Conservation (phyloP, 2,888 invertebrate species). For the Drosophila falleni region DNA sequence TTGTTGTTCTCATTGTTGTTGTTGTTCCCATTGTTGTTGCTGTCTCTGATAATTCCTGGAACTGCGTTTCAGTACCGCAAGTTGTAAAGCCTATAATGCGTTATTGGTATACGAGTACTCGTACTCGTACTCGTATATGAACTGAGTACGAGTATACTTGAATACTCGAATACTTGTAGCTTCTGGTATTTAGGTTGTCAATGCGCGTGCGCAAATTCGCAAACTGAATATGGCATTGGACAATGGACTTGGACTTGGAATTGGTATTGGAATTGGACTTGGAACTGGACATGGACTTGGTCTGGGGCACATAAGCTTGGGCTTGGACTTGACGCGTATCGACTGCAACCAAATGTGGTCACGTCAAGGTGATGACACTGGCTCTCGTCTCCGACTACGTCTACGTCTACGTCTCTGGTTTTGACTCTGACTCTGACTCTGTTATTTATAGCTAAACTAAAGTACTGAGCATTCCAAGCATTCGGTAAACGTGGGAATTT, state of each 20-base stretch:
- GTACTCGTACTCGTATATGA: neutral
- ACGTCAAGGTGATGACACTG: constrained; percentile 49
- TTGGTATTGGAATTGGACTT: constrained; percentile 11
- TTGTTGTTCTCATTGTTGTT: constrained; percentile 5
- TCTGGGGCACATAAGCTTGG: constrained; percentile 8
- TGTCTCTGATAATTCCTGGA: constrained; percentile 63
- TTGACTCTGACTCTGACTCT: constrained; percentile 6
- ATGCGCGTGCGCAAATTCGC: constrained; percentile 73
- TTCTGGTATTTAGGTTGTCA: constrained; percentile 74
- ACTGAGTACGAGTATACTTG: neutral
- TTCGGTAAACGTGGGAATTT: constrained; percentile 45
- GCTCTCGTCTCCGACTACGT: neutral
- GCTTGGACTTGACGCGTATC: constrained; percentile 13
- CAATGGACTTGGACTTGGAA: constrained; percentile 33
- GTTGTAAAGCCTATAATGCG: constrained; percentile 42
- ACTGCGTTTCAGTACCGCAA: constrained; percentile 64
- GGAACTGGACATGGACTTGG: constrained; percentile 8
- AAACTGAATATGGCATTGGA: constrained; percentile 46
- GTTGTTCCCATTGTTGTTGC: constrained; percentile 35
- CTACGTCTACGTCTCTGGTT: neutral
- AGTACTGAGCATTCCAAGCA: constrained; percentile 1
- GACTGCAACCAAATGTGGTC: constrained; percentile 51
- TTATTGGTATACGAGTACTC: constrained; percentile 11
- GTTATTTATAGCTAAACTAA: constrained; percentile 47
- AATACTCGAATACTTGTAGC: constrained; percentile 2